Conservation (phyloP, 1,140 invertebrate genomes). For the Cardiocondyla obscurior region DNA sequence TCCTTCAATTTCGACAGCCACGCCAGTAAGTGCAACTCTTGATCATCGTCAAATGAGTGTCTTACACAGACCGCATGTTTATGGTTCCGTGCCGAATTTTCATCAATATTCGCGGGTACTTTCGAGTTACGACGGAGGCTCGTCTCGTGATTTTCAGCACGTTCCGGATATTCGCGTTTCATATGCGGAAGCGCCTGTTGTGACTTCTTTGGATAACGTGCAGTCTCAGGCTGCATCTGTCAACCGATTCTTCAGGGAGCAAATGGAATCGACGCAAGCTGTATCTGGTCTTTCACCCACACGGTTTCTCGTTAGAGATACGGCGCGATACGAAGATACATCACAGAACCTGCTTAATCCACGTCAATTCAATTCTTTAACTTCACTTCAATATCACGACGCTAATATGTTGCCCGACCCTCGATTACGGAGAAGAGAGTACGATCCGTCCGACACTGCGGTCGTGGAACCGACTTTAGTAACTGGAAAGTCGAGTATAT, state of each 20-base stretch:
- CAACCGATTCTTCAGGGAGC: neutral
- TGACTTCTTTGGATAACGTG: neutral
- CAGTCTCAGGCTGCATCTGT: neutral
- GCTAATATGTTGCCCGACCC: neutral
- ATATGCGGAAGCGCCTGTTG: neutral
- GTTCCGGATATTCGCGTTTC: neutral
- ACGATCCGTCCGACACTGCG: neutral
- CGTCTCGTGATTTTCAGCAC: neutral
- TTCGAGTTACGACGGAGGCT: neutral
- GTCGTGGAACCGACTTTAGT: neutral
- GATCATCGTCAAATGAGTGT: slow-evolving; percentile 18
- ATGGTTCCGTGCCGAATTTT: neutral
- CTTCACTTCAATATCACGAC: neutral
- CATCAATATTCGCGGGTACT: neutral
- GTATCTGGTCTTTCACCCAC: neutral
- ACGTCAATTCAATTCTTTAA: neutral
- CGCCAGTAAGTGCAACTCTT: neutral
- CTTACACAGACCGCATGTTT: neutral
- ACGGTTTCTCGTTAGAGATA: neutral
- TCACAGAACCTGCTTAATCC: neutral
- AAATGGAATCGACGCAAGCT: neutral
- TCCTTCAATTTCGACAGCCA: neutral
- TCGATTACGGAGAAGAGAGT: neutral
- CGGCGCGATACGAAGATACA: neutral
- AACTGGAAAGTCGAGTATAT: neutral